phyloP scores from a whole-genome alignment of 2,888 invertebrate species.

The Parelbella ahira region DNA sequence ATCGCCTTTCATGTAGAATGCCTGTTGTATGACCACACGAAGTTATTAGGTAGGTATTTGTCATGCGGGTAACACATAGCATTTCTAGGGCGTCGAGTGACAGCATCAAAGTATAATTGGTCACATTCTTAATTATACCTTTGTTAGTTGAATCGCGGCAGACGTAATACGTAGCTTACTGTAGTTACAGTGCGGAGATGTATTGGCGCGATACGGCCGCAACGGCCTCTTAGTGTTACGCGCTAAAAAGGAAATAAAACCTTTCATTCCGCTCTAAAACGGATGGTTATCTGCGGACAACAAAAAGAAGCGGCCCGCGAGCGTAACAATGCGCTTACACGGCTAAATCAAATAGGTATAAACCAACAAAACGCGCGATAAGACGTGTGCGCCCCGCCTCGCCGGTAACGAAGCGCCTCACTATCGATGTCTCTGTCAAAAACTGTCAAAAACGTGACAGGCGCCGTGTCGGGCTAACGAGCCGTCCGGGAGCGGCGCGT shows the following conservation, averaged over 20 bases:
- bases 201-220: slow-evolving; percentile 14
- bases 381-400: slow-evolving; percentile 58
- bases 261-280: slow-evolving; percentile 25
- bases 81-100: slow-evolving; percentile 20
- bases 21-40: too few species aligned
- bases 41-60: too few species aligned
- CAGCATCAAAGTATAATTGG: slow-evolving; percentile 26
- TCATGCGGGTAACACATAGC: too few species aligned
- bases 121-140: slow-evolving; percentile 26
- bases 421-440: slow-evolving; percentile 80
- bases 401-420: slow-evolving; percentile 66
- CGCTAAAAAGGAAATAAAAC: slow-evolving; percentile 21
- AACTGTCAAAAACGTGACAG: slow-evolving; percentile 78
- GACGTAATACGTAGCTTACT: slow-evolving; percentile 19
- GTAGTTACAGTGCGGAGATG: slow-evolving; percentile 24
- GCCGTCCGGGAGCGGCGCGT: slow-evolving; percentile 46
- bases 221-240: slow-evolving; percentile 21
- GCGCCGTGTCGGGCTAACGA: slow-evolving; percentile 76
- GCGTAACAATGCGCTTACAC: slow-evolving; percentile 67
- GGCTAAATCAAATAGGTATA: slow-evolving; percentile 53
- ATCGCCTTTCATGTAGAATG: too few species aligned
- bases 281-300: slow-evolving; percentile 48
- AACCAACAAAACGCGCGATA: slow-evolving; percentile 69
- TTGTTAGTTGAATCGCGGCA: slow-evolving; percentile 15
- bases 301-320: slow-evolving; percentile 46